These are phyloP conservation scores for Macquaria australasica DNA, from an alignment of 2,113 vertebrate species.

Conservation along the genomic window DNA sequence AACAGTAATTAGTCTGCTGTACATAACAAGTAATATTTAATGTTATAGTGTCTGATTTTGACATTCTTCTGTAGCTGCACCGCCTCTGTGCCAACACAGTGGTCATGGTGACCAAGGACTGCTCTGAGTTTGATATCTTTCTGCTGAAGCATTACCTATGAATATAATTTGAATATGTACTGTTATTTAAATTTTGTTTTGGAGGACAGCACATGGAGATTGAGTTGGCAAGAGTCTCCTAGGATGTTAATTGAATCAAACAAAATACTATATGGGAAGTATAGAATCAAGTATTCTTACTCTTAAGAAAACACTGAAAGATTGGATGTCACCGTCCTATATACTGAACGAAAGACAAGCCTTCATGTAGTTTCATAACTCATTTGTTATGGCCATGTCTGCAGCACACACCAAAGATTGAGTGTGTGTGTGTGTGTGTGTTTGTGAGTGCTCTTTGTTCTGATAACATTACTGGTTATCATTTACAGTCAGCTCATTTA, in stretches of 20 bases:
- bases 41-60: not conserved
- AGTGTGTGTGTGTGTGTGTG: not conserved
- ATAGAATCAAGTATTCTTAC: not conserved
- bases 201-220: conserved; percentile 1
- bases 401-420: not conserved
- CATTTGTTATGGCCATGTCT: not conserved
- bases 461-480: not conserved
- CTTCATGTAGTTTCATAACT: not conserved
- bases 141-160: not conserved
- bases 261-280: not conserved
- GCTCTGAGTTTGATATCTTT: conserved; percentile 1
- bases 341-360: not conserved
- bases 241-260: conserved; percentile 15
- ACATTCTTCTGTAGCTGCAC: not conserved
- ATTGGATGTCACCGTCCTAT: not conserved
- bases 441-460: not conserved
- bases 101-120: not conserved
- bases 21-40: not conserved
- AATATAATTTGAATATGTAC: not conserved
- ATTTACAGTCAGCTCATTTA: conserved; percentile 7
- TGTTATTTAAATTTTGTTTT: conserved; percentile 14
- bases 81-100: not conserved
- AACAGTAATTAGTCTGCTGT: not conserved
- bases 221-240: not conserved
- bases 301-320: not conserved